These are phyloP conservation scores for Zoanthus solanderi DNA, from an alignment of 92 coral and sea anemone species.

Conservation along the genomic window DNA sequence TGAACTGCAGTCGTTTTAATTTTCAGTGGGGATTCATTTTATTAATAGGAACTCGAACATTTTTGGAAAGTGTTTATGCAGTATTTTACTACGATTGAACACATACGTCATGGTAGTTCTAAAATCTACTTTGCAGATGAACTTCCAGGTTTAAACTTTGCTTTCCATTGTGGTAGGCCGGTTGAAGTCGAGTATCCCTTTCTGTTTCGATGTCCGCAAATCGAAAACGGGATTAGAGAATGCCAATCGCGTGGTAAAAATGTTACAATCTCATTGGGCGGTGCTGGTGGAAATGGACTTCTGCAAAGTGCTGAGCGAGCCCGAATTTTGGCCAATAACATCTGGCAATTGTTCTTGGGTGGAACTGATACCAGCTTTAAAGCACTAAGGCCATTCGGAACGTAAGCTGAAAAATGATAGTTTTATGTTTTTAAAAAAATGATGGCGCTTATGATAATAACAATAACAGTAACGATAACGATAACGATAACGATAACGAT, in stretches of 20 bases:
- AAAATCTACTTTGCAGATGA: not conserved
- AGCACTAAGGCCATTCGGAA: conserved; percentile 27
- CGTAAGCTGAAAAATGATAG: not conserved
- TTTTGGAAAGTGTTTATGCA: too few species aligned
- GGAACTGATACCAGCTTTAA: not conserved
- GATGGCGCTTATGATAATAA: too few species aligned
- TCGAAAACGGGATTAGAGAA: conserved; percentile 18
- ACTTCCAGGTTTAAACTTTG: conserved; percentile 26
- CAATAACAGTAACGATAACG: too few species aligned
- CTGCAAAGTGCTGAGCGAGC: not conserved
- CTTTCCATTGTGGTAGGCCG: conserved; percentile 1
- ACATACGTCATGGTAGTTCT: too few species aligned
- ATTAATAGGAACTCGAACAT: too few species aligned
- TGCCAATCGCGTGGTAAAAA: conserved; percentile 32
- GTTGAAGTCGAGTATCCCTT: not conserved
- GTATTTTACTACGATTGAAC: too few species aligned
- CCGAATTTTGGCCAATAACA: conserved; percentile 14
- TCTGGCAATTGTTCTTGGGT: conserved; percentile 16
- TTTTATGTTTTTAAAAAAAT: not conserved
- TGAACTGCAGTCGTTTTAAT: too few species aligned
- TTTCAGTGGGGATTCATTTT: too few species aligned
- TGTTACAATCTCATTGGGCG: conserved; percentile 28
- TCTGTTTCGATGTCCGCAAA: conserved; percentile 11
- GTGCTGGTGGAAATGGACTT: conserved; percentile 16
- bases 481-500: too few species aligned